Evolutionary conservation across 2,888 invertebrate species (phyloP), one percentile per base, ranked within the genome.

Genomic region (Tanytarsus gracilentus): DNA sequence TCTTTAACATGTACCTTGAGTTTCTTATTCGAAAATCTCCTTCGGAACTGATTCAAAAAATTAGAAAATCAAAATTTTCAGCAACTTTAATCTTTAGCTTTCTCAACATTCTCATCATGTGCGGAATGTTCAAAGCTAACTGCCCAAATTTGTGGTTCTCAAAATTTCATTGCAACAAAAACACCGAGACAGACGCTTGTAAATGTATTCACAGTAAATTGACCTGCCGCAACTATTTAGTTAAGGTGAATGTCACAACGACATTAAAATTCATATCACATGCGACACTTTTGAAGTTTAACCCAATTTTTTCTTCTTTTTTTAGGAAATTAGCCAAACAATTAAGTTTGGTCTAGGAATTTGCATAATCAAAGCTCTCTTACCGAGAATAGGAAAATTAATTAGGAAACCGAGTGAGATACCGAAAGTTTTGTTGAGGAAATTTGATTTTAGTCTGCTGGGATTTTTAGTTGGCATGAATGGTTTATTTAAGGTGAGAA

Each of bases 91-190:
- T 56, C 9, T 56, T 56, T 27, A 14, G 36, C 5, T 4, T 44
- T 18, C 26, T 56, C 5, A 39, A 56, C 29, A 25, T 29, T 27
- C 14, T 26, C n/a, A 14, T 56, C 27, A 44, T 56, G 40, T 56
- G 18, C 8, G 56, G 56, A 36, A 26, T 44, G 39, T 29, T 56
- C 4, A 40, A 29, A 7, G 39, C 21, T 8, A 21, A 6, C 5
- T 27, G 25, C 7, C 39, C 21, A 27, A 40, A 26, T 21, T 56
- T 56, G n/a, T 56, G 56, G 56, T 56, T 56, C n/a, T 56, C 11
- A 40, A 44, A 11, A 27, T 56, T 18, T 9, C 27, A 16, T 7
- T 23, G 3, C 30, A 5, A 18, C 1, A 23, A 50, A 5, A 16
- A 30, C 27, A 30, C 27, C 14, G 16, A 26, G 16, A 9, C 18